Conservation (phyloP, 2,797 vertebrate genomes). For the Rhabdomys pumilio region DNA sequence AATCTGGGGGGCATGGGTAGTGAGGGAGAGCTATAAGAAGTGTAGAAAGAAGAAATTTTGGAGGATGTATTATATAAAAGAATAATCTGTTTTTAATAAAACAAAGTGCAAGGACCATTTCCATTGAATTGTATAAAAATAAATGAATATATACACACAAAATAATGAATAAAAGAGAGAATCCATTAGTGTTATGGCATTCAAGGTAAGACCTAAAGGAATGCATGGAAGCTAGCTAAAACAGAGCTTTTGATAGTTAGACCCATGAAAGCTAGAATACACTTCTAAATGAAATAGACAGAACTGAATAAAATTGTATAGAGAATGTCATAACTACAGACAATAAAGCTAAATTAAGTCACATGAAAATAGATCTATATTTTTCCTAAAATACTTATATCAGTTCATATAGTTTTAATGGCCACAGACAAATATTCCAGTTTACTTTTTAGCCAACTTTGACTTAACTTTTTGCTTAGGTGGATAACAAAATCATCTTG, state of each 20-base stretch:
- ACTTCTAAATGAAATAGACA: slow-evolving; percentile 5
- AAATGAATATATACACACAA: not conserved
- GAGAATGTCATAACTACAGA: not conserved
- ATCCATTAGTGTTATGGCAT: not conserved
- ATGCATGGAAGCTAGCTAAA: not conserved
- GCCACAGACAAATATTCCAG: not conserved
- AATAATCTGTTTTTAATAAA: not conserved
- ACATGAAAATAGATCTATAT: not conserved
- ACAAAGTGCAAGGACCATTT: not conserved
- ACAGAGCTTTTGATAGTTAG: not conserved
- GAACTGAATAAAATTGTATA: not conserved
- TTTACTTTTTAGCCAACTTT: not conserved
- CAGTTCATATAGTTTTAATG: not conserved
- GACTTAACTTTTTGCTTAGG: not conserved
- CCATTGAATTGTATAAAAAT: not conserved
- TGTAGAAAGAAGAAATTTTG: too few species aligned
- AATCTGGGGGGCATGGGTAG: not conserved
- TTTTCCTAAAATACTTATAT: not conserved
- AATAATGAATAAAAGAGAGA: not conserved
- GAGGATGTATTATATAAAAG: not conserved
- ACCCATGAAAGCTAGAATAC: not conserved
- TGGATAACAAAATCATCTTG: not conserved
- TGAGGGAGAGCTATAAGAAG: rapidly evolving
- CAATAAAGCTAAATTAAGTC: not conserved
- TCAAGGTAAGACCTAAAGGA: not conserved